Percentiles rank a stretch among this genome's conserved stretches.
phyloP scores from a whole-genome alignment of 2,888 invertebrate genomes.

The Heliconius ethilla region DNA sequence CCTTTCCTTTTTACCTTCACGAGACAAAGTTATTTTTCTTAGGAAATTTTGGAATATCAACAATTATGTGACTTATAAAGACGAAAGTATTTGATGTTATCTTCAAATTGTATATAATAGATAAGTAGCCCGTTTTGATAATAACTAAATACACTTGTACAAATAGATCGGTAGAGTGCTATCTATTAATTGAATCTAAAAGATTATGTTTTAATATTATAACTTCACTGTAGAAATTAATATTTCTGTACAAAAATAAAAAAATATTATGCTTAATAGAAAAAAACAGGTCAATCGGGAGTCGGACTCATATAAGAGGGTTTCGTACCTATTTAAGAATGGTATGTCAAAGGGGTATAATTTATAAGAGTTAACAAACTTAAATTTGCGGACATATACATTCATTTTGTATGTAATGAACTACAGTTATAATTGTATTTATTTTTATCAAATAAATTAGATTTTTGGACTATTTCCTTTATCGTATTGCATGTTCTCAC shows the following conservation, averaged over 20 bases:
- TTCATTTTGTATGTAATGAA: background rate
- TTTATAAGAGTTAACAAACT: background rate
- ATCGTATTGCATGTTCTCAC: no score
- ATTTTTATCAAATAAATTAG: no score
- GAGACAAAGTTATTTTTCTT: constrained; percentile 18
- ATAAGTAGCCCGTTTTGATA: background rate
- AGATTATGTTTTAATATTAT: background rate
- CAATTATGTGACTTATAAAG: background rate
- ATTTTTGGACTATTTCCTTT: no score
- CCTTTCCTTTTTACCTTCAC: constrained; percentile 31
- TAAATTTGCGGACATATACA: background rate
- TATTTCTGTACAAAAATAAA: background rate
- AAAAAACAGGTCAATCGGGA: no score
- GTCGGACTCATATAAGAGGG: background rate
- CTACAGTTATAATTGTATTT: no score
- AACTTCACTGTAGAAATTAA: background rate
- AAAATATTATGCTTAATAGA: no score
- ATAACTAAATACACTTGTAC: background rate
- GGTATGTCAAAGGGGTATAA: background rate
- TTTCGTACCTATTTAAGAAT: background rate
- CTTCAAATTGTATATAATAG: background rate
- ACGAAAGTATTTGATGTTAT: background rate
- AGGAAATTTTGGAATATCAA: constrained; percentile 5
- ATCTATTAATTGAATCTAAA: background rate
- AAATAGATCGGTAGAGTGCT: background rate